Evolutionary conservation across 2,888 invertebrate genomes (phyloP).

Genomic region (Oxytorus armatus): DNA sequence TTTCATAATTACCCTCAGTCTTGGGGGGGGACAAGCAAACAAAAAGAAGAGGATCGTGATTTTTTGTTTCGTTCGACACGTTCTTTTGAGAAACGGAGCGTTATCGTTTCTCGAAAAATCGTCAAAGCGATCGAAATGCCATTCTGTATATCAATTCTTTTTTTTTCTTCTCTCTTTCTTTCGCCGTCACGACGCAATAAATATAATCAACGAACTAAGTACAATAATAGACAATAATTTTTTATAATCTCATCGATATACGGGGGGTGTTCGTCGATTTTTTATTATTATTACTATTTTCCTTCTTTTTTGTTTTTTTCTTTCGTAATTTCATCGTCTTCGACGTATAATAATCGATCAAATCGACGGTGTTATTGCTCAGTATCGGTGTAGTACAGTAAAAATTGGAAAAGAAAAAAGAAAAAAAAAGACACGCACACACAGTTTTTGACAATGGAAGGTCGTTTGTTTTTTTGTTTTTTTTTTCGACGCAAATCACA

Average conservation of each 20-base stretch:
- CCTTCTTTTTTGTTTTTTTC: slow-evolving; percentile 42
- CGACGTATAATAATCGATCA: slow-evolving; percentile 14
- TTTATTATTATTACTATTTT: slow-evolving; percentile 40
- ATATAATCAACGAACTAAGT: slow-evolving; percentile 81
- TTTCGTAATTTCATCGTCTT: no score
- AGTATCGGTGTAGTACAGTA: slow-evolving; percentile 18
- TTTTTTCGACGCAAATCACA: slow-evolving; percentile 33
- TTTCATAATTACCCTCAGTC: slow-evolving; percentile 80
- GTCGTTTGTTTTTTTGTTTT: slow-evolving; percentile 3
- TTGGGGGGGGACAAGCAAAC: slow-evolving; percentile 77
- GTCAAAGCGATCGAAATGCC: slow-evolving; percentile 39
- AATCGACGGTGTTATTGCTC: slow-evolving; percentile 53
- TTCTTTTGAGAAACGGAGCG: slow-evolving; percentile 74
- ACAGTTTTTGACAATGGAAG: neutral
- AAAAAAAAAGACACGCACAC: neutral
- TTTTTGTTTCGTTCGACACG: slow-evolving; percentile 62
- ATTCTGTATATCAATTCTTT: neutral
- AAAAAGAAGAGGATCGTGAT: slow-evolving; percentile 9
- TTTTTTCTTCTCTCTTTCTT: slow-evolving; percentile 1
- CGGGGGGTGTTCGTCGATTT: slow-evolving; percentile 33
- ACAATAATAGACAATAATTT: slow-evolving; percentile 69
- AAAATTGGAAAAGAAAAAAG: slow-evolving; percentile 32
- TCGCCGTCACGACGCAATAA: slow-evolving; percentile 74
- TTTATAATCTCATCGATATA: slow-evolving; percentile 54
- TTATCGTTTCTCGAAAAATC: slow-evolving; percentile 76